Conservation (phyloP, 1,140 invertebrate genomes). For the Sminthurides bifidus region DNA sequence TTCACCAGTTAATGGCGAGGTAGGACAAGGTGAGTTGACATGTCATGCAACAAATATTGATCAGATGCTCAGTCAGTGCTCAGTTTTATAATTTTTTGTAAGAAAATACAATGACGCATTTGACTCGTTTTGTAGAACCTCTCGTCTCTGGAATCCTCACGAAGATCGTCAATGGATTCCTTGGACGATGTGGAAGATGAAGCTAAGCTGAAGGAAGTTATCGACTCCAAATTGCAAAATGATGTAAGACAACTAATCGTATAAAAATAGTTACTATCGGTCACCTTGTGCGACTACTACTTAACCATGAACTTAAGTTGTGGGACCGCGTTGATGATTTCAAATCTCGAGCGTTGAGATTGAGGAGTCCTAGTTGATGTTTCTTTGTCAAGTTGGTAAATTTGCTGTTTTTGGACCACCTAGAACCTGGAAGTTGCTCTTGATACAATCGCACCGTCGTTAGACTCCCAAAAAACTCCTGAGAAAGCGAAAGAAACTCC, state of each 20-base stretch:
- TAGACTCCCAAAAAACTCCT: too few relatives aligned
- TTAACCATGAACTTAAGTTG: too few relatives aligned
- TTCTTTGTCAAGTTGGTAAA: too few relatives aligned
- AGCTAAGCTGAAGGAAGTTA: slow-evolving; percentile 19
- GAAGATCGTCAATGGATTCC: slow-evolving; percentile 23
- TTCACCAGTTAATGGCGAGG: slow-evolving; percentile 24
- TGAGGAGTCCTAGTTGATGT: too few relatives aligned
- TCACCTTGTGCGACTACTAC: too few relatives aligned
- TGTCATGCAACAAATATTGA: not conserved
- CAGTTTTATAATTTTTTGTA: too few relatives aligned
- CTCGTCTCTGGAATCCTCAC: slow-evolving; percentile 14
- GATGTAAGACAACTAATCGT: slow-evolving; percentile 4
- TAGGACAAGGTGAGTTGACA: not conserved
- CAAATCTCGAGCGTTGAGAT: too few relatives aligned
- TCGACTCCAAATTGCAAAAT: slow-evolving; percentile 22
- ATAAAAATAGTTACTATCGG: not conserved
- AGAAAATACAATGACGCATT: not conserved
- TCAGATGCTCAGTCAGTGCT: too few relatives aligned
- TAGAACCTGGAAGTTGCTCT: not conserved
- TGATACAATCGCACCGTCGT: too few relatives aligned
- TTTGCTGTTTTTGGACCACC: too few relatives aligned
- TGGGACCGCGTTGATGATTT: too few relatives aligned
- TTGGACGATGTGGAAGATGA: slow-evolving; percentile 11
- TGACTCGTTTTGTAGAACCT: slow-evolving; percentile 3
- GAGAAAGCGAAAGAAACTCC: not conserved